phyloP scores from a whole-genome alignment of 2,888 invertebrate genomes.

The Rapana venosa region DNA sequence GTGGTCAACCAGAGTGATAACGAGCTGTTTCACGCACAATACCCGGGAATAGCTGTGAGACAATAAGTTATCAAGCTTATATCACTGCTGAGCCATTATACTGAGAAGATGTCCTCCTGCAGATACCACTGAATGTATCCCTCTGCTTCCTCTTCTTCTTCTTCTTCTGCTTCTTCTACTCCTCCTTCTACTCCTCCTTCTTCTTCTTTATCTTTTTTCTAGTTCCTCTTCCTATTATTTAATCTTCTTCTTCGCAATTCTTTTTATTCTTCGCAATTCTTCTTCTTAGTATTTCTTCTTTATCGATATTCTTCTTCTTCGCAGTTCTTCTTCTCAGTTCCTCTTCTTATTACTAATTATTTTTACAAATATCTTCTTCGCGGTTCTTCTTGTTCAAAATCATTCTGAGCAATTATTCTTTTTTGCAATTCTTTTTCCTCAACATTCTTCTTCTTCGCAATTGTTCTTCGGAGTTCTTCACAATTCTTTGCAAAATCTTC shows the following conservation, averaged over 20 bases:
- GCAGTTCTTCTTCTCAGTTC: not conserved
- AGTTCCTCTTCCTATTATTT: not conserved
- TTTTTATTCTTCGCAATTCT: no score
- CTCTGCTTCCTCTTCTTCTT: not conserved
- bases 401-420: not conserved
- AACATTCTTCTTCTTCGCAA: not conserved
- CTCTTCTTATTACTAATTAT: not conserved
- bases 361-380: no score
- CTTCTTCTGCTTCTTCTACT: conserved; percentile 8
- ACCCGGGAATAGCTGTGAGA: no score
- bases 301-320: not conserved
- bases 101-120: no score
- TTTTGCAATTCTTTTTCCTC: not conserved
- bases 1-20: no score
- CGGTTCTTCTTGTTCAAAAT: not conserved
- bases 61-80: no score
- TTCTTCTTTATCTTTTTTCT: not conserved
- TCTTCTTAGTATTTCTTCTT: not conserved
- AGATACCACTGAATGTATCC: not conserved
- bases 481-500: no score
- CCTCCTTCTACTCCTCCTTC: not conserved
- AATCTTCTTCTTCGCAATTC: not conserved
- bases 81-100: no score
- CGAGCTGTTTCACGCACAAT: no score
- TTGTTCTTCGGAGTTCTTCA: no score